Evolutionary conservation across 2,888 invertebrate genomes (phyloP).

Genomic region (Pachydiplax longipennis): DNA sequence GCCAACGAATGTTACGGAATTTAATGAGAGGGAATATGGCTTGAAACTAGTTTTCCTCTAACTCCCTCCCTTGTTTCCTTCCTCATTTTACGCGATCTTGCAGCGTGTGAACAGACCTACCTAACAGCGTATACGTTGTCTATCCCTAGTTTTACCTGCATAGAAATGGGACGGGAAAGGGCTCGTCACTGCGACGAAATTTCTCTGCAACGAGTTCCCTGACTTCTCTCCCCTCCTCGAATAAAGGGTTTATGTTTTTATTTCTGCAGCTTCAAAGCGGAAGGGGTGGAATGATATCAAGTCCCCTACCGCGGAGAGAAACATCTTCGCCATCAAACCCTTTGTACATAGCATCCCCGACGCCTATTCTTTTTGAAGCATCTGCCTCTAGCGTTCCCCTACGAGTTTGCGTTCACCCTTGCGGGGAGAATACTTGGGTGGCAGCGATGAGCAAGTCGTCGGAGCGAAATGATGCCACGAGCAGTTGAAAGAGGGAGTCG

Average conservation of each 20-base stretch:
- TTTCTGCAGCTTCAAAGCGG: background rate
- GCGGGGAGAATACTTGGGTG: background rate
- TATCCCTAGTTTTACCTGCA: background rate
- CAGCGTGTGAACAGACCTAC: background rate
- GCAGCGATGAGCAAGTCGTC: slow-evolving; percentile 7
- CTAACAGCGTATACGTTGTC: background rate
- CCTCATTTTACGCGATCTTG: too few relatives aligned
- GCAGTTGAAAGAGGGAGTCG: background rate
- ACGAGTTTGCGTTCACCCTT: background rate
- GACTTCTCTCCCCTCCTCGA: background rate
- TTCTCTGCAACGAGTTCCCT: background rate
- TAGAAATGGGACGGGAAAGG: background rate
- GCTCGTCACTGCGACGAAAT: background rate
- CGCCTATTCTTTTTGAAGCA: background rate
- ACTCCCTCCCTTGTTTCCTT: too few relatives aligned
- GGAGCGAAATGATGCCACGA: slow-evolving; percentile 4
- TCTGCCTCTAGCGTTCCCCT: background rate
- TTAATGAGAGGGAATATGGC: too few relatives aligned
- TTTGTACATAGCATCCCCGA: background rate
- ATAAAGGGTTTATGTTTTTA: background rate
- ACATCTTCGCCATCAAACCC: background rate
- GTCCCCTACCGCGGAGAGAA: background rate
- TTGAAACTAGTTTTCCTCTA: too few relatives aligned
- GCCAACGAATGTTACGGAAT: too few relatives aligned
- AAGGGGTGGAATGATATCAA: background rate